Percentiles rank a stretch among this genome's conserved stretches.
phyloP scores from a whole-genome alignment of 2,888 invertebrate species.

The Diachrysia chrysitis region DNA sequence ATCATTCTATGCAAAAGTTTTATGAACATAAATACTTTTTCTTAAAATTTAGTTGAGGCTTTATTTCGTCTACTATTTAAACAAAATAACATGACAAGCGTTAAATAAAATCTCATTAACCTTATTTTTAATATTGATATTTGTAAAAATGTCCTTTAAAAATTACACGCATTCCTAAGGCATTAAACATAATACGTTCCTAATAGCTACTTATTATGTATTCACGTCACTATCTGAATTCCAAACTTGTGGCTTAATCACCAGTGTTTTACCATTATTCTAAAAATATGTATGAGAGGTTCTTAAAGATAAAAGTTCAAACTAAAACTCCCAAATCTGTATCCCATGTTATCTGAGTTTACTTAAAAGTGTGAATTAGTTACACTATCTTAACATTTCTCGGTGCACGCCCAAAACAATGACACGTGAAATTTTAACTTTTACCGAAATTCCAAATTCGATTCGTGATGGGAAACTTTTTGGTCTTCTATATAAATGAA shows the following conservation, averaged over 20 bases:
- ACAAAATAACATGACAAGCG: neutral
- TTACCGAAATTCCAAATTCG: slow-evolving; percentile 34
- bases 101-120: neutral
- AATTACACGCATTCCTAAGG: neutral
- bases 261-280: too few species aligned
- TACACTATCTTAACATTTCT: slow-evolving; percentile 56
- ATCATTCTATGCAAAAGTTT: too few species aligned
- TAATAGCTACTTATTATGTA: neutral
- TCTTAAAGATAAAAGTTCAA: neutral
- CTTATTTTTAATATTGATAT: neutral
- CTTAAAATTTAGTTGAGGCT: too few species aligned
- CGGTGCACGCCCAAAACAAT: slow-evolving; percentile 52
- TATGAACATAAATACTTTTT: too few species aligned
- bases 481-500: too few species aligned
- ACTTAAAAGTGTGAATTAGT: slow-evolving; percentile 59
- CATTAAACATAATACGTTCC: slow-evolving; percentile 2
- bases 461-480: slow-evolving; percentile 20
- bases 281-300: neutral
- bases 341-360: slow-evolving; percentile 35
- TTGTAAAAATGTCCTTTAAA: neutral
- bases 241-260: neutral
- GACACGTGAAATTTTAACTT: slow-evolving; percentile 55
- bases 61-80: too few species aligned
- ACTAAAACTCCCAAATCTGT: neutral
- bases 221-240: slow-evolving; percentile 1